Conservation (phyloP, 2,888 invertebrate species). For the Colletes collaris region DNA sequence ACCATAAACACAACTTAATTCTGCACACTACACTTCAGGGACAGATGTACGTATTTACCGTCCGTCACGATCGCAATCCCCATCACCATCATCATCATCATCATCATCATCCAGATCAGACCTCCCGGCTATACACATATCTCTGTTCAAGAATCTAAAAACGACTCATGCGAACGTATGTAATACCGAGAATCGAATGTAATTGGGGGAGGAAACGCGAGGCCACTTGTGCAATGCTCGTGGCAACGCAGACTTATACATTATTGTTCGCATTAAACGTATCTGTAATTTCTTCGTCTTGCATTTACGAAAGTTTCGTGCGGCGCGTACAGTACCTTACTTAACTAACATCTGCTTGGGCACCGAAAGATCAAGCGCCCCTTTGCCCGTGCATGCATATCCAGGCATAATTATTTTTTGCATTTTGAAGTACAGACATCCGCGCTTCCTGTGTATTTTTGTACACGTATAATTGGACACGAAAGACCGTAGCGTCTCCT, state of each 20-base stretch:
- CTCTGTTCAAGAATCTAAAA: slow-evolving; percentile 63
- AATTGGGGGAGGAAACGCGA: slow-evolving; percentile 62
- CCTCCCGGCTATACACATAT: slow-evolving; percentile 59
- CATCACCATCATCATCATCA: slow-evolving; percentile 60
- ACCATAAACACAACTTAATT: slow-evolving; percentile 56
- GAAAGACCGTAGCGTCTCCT: background rate
- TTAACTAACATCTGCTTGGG: slow-evolving; percentile 62
- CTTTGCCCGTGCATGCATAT: slow-evolving; percentile 1
- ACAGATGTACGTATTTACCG: slow-evolving; percentile 62
- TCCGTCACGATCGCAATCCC: slow-evolving; percentile 60
- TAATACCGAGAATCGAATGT: slow-evolving; percentile 62
- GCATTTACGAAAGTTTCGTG: slow-evolving; percentile 45
- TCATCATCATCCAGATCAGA: slow-evolving; percentile 64
- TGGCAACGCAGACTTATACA: slow-evolving; percentile 34
- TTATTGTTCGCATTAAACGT: slow-evolving; percentile 60
- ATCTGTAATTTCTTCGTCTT: slow-evolving; percentile 51
- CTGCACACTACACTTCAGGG: slow-evolving; percentile 27
- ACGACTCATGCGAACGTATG: slow-evolving; percentile 53
- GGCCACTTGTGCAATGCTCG: slow-evolving; percentile 35
- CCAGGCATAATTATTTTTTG: slow-evolving; percentile 49
- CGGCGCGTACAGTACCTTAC: slow-evolving; percentile 33
- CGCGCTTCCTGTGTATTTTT: slow-evolving; percentile 34
- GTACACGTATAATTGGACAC: slow-evolving; percentile 26
- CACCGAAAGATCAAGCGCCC: slow-evolving; percentile 32
- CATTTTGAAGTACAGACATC: slow-evolving; percentile 21